A percentile compares a stretch with the other conserved stretches of the same genome.
Evolutionary conservation across 1,140 invertebrate genomes (phyloP).

Genomic region (Neodiprion virginianus): DNA sequence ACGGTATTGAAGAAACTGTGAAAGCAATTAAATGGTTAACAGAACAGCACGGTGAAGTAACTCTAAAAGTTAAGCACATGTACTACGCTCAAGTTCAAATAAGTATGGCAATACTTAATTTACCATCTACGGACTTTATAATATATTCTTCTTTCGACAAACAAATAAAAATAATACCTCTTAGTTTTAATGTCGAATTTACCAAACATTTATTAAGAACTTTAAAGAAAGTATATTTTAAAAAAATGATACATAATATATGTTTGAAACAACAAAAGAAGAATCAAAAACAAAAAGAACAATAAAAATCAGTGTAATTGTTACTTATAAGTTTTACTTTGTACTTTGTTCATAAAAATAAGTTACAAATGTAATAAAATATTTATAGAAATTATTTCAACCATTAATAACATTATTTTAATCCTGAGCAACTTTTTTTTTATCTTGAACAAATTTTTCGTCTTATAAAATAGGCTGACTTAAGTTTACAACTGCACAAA

Average conservation of each 20-base stretch:
- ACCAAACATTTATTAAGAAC: neutral
- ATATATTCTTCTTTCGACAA: slow-evolving; percentile 17
- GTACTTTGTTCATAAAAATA: neutral
- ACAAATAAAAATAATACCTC: neutral
- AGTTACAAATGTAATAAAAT: neutral
- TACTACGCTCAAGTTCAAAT: slow-evolving; percentile 23
- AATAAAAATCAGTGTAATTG: slow-evolving; percentile 10
- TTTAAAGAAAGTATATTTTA: slow-evolving; percentile 11
- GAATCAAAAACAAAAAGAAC: slow-evolving; percentile 10
- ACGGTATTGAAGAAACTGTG: neutral
- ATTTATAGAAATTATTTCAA: slow-evolving; percentile 1
- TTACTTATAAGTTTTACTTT: slow-evolving; percentile 5
- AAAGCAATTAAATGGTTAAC: slow-evolving; percentile 12
- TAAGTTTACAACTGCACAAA: too few species aligned
- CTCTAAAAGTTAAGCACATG: slow-evolving; percentile 13
- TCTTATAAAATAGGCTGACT: too few species aligned
- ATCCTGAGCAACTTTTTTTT: too few species aligned
- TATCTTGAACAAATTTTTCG: neutral
- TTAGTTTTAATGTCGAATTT: slow-evolving; percentile 15
- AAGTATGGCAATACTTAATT: slow-evolving; percentile 22
- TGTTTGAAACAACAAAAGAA: neutral
- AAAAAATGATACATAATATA: slow-evolving; percentile 19
- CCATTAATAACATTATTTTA: too few species aligned
- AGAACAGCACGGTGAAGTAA: slow-evolving; percentile 1
- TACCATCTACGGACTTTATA: slow-evolving; percentile 15